A percentile compares a stretch with the other conserved stretches of the same genome.
Conservation (phyloP, 1,140 invertebrate species). For the Euwallacea fornicatus region DNA sequence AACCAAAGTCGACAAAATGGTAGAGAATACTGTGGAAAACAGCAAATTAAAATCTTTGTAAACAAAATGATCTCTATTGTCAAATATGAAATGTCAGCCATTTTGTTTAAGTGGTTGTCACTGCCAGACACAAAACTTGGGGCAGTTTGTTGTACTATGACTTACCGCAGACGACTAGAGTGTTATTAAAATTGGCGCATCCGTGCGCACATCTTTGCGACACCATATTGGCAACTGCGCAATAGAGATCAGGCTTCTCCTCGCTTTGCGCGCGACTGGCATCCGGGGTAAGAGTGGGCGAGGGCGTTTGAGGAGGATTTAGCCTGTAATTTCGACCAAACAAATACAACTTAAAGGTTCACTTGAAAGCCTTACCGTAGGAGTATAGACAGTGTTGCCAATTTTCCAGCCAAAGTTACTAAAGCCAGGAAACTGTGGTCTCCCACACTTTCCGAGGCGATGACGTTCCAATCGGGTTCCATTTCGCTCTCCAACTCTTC, state of each 20-base stretch:
- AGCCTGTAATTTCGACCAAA: slow-evolving; percentile 53
- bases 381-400: slow-evolving; percentile 67
- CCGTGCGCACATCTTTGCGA: slow-evolving; percentile 74
- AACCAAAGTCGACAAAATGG: too few relatives aligned
- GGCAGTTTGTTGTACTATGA: background rate
- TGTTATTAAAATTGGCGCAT: slow-evolving; percentile 67
- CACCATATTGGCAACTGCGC: slow-evolving; percentile 67
- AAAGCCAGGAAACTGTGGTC: slow-evolving; percentile 70
- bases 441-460: slow-evolving; percentile 62
- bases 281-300: slow-evolving; percentile 50
- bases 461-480: slow-evolving; percentile 70
- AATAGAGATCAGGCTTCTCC: slow-evolving; percentile 61
- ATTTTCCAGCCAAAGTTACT: slow-evolving; percentile 63
- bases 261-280: slow-evolving; percentile 50
- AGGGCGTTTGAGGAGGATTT: slow-evolving; percentile 55
- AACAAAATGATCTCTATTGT: too few relatives aligned
- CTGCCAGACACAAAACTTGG: too few relatives aligned
- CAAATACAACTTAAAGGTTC: background rate
- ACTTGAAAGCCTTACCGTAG: slow-evolving; percentile 52
- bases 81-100: too few relatives aligned
- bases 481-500: slow-evolving; percentile 59
- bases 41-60: too few relatives aligned
- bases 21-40: too few relatives aligned
- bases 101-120: too few relatives aligned
- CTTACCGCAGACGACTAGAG: slow-evolving; percentile 74